These are phyloP conservation scores for Rhizomys pruinosus DNA, from an alignment of 2,113 vertebrate genomes.

Conservation along the genomic window DNA sequence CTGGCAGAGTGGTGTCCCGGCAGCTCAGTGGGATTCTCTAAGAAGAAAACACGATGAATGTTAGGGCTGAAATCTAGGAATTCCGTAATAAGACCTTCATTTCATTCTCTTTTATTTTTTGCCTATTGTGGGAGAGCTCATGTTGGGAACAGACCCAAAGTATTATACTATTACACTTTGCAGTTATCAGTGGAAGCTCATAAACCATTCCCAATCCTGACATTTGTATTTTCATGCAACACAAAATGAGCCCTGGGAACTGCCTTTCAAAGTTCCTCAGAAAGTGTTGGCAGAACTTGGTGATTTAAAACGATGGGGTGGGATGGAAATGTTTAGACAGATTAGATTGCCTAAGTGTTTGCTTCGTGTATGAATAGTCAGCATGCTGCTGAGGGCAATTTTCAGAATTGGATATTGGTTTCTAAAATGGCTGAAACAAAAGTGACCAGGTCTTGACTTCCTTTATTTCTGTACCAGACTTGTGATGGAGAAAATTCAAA, in stretches of 20 bases:
- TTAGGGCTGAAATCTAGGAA: slow-evolving; percentile 12
- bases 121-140: slow-evolving; percentile 15
- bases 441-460: neutral
- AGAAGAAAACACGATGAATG: neutral
- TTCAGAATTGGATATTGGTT: neutral
- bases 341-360: slow-evolving; percentile 60
- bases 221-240: slow-evolving; percentile 55
- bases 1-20: neutral
- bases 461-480: neutral
- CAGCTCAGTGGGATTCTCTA: neutral
- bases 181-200: slow-evolving; percentile 55
- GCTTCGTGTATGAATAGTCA: slow-evolving; percentile 20
- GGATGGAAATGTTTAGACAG: slow-evolving; percentile 66
- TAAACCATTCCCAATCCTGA: slow-evolving; percentile 57
- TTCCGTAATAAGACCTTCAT: neutral
- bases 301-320: slow-evolving; percentile 62
- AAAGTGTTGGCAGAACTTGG: slow-evolving; percentile 61
- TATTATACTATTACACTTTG: neutral
- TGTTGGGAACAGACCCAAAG: slow-evolving; percentile 32
- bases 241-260: slow-evolving; percentile 55
- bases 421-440: neutral
- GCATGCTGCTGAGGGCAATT: neutral
- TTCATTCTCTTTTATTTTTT: neutral
- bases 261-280: slow-evolving; percentile 16
- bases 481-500: neutral